Evolutionary conservation across 2,888 invertebrate species (phyloP).

Genomic region (Acrobasis consociella): DNA sequence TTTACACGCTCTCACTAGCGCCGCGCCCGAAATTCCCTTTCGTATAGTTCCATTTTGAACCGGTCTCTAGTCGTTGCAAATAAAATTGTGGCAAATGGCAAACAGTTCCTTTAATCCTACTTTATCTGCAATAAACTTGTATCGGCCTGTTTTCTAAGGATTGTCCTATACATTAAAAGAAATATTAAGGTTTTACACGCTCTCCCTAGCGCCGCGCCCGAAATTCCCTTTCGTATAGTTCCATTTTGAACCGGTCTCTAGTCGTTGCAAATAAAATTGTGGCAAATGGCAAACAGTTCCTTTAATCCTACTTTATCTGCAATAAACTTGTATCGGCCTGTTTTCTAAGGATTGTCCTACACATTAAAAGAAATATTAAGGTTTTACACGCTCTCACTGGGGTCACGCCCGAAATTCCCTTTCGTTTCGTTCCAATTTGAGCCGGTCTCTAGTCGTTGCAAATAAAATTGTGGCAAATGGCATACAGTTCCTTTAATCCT

Average conservation of each 20-base stretch:
- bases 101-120: conserved; percentile 19
- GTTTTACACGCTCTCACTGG: too few relatives aligned
- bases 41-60: conserved; percentile 5
- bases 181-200: too few relatives aligned
- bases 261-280: conserved; percentile 19
- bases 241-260: conserved; percentile 10
- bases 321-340: conserved; percentile 23
- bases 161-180: too few relatives aligned
- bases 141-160: conserved; percentile 22
- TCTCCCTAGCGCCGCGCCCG: not conserved
- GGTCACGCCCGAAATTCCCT: not conserved
- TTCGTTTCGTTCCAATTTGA: conserved; percentile 10
- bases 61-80: conserved; percentile 8
- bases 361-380: too few relatives aligned
- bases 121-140: conserved; percentile 21
- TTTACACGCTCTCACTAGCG: not conserved
- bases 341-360: conserved; percentile 25
- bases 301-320: conserved; percentile 17
- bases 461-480: conserved; percentile 22
- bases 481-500: conserved; percentile 22
- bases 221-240: conserved; percentile 18
- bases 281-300: conserved; percentile 19
- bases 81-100: conserved; percentile 23
- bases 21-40: conserved; percentile 14
- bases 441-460: conserved; percentile 6